A percentile compares a stretch with the other conserved stretches of the same genome.
Conservation (phyloP, 2,113 vertebrate genomes). For the Ahaetulla prasina region DNA sequence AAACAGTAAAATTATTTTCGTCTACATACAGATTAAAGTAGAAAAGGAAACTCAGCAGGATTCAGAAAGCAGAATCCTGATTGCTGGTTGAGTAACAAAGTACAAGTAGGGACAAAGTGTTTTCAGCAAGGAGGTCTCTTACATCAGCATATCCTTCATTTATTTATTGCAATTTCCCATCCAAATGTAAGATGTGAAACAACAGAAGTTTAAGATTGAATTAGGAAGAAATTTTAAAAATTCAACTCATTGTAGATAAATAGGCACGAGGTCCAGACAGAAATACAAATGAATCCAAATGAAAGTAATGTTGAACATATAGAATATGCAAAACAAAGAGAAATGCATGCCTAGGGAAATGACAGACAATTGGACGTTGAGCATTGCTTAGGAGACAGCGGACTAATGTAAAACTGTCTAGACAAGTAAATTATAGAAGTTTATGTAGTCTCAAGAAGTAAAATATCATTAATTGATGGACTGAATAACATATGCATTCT, state of each 20-base stretch:
- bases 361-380: not conserved
- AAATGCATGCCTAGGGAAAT: not conserved
- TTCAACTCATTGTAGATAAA: not conserved
- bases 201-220: not conserved
- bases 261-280: not conserved
- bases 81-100: not conserved
- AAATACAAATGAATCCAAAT: not conserved
- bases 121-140: not conserved
- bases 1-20: not conserved
- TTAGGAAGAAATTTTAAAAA: not conserved
- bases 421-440: conserved; percentile 23
- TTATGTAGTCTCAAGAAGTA: not conserved
- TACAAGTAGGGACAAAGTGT: not conserved
- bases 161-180: not conserved
- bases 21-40: fast-evolving
- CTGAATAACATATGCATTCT: not conserved
- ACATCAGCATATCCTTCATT: not conserved
- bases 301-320: not conserved
- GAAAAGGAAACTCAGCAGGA: not conserved
- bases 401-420: not conserved
- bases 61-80: not conserved
- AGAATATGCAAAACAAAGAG: not conserved
- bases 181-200: not conserved
- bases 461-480: not conserved
- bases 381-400: not conserved